Base-by-base conservation (phyloP, 2,797 vertebrate genomes). In the Sebastes reedi region DNA sequence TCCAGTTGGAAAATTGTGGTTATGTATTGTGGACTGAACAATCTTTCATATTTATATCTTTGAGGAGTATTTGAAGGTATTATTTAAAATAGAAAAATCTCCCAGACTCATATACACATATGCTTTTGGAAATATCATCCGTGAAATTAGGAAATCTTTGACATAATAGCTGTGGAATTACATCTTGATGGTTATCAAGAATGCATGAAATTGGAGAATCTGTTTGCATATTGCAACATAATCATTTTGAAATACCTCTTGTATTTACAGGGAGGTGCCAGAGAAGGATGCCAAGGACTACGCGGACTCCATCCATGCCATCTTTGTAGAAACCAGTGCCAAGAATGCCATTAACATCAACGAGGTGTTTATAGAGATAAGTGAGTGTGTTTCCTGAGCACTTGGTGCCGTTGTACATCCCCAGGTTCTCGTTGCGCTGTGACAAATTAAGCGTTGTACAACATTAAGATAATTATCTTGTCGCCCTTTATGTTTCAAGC, bases 311-410 rank as follows among this genome's bases (percentile, higher is more conserved):
- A 99, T 99, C 90, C 98, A 99, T 70, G 98, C 98, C 81, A 95
- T 99, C 93, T 99, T 99, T 95, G 97, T 99, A 93, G 98, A 99
- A 95, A 97, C 97, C 91, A 99, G 98, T 84, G 98, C 98, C 79
- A 99, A 99, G 95, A 98, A 99, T 80, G 97, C 98, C 86, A 97
- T 99, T 95, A 99, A 99, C 96, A 98, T 99, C 96, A 98, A 97
- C 84, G 98, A 99, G 92, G 96, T 99, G 94, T 99, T 99, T 95
- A 97, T 97, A 96, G 98, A 99, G 96, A 99, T 99, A 96, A 99
- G 98, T 99, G 96, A 98, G 98, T 98, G 65, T 79, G 77, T 72
- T 87, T 77, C 60, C 86, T 55, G 12, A 75, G 16, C 39, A 18
- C 83, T 78, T 77, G 20, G 4, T 75, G 10, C 30, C 8, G 7